These are phyloP conservation scores for Ectemnius continuus DNA, from an alignment of 2,888 invertebrate species.

Conservation along the genomic window DNA sequence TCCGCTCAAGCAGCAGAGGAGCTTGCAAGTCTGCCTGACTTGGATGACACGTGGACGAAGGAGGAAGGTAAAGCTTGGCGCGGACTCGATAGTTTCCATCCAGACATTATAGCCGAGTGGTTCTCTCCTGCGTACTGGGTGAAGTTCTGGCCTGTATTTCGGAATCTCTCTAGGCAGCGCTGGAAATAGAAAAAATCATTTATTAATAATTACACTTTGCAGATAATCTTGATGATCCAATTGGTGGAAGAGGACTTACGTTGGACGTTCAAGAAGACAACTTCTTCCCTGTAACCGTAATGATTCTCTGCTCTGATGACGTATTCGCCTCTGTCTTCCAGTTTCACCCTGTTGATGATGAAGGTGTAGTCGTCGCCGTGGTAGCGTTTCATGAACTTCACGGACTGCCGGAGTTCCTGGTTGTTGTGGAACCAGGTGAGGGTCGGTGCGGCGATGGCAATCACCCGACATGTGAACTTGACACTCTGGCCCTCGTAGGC, in stretches of 20 bases:
- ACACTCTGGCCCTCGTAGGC: conserved; percentile 98
- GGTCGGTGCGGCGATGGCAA: conserved; percentile 95
- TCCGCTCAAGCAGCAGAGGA: conserved; percentile 97
- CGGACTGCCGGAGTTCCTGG: conserved; percentile 95
- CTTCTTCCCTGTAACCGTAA: conserved; percentile 96
- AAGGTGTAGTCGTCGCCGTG: conserved; percentile 97
- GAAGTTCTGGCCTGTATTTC: conserved; percentile 83
- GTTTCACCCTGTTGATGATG: conserved; percentile 96
- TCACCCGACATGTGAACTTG: conserved; percentile 97
- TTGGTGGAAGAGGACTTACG: conserved; percentile 81
- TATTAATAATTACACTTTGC: too few species aligned
- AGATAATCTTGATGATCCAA: too few species aligned
- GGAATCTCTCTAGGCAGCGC: conserved; percentile 87
- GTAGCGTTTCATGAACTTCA: conserved; percentile 99
- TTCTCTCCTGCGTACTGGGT: conserved; percentile 88
- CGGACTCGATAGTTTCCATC: conserved; percentile 95
- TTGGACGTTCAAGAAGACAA: conserved; percentile 97
- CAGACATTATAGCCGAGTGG: conserved; percentile 92
- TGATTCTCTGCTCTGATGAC: conserved; percentile 97
- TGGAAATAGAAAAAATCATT: conserved; percentile 69
- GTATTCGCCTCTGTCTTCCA: conserved; percentile 98
- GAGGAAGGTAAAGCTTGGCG: conserved; percentile 98
- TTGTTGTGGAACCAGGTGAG: conserved; percentile 97
- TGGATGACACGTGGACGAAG: conserved; percentile 99
- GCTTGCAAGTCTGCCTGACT: conserved; percentile 96